Evolutionary conservation across 2,888 invertebrate species (phyloP), one percentile per base, ranked within the genome.

Genomic region (Desoria tigrina): DNA sequence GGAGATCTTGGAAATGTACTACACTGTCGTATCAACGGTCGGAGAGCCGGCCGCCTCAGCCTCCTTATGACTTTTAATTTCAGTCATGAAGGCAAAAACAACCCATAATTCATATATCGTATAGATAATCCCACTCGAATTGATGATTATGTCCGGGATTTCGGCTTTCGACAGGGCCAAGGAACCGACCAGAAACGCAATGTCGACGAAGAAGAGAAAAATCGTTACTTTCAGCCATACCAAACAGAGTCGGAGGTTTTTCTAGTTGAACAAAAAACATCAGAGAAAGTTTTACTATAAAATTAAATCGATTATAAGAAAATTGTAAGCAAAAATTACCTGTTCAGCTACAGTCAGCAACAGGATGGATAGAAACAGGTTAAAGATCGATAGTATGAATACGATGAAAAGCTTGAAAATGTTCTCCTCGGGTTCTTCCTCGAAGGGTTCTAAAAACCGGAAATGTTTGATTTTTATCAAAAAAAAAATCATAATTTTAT

Each of bases 21-120:
- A 32, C 32, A 32, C 32, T 32, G 32, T 32, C 11, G 32, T 32
- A 11, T 32, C 32, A 32, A 32, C 32, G 4, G 32, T 32, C 32
- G 32, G 32, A 7, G 32, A 32, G 6, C 11, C 32, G 4, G 32
- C 32, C 21, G 57, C n/a, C n/a, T 14, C 59, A n/a, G 50, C 57
- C 21, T 63, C 27, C 26, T 60, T 60, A 23, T 23, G 42, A 42
- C 14, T 55, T 58, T 54, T 21, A n/a, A 68, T 45, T 53, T 68
- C 65, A 28, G 27, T 56, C 51, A 65, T 68, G 55, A 68, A 68
- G 14, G 68, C 68, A 53, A 42, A 62, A 23, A 68, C 68, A 24
- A 68, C 68, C 68, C 68, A 68, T 21, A 68, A 50, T 27, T 68
- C 68, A 21, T 68, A 68, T 16, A 68, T 27, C 23, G 62, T 61